Evolutionary conservation across 2,888 invertebrate genomes (phyloP), one percentile per base, ranked within the genome.

Genomic region (Calliopum simillimum): DNA sequence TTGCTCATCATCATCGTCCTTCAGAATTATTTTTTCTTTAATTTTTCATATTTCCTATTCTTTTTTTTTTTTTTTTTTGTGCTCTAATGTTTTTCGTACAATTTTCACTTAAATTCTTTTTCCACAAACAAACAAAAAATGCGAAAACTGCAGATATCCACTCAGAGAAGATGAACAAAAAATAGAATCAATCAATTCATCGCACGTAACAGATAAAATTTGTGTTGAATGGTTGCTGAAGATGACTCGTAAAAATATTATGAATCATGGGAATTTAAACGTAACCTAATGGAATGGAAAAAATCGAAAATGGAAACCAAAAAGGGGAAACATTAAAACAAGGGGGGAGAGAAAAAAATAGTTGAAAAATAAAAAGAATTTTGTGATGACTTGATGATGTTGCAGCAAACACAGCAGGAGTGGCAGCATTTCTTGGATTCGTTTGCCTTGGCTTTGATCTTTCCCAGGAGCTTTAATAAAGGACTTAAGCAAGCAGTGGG

Each of bases 181-280:
- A 11, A 21, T 25, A 4, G n/a, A 14, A 61, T 61, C 61, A 46
- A 61, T 61, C 61, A 61, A 61, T 61, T 61, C 61, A 13, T 21
- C 21, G 61, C 61, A 61, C 61, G 61, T 61, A 61, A 23, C 23
- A 44, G 61, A 61, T 61, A 61, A 61, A 46, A 61, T 61, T 61
- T 61, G 14, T 61, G 61, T 46, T 61, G 61, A 61, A 46, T 21
- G 44, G 19, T 16, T 61, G 13, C 61, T 61, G 61, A 33, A 46
- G 49, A 16, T 16, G 49, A 16, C n/a, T 8, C 56, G 33, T 58
- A 58, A 58, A 58, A 58, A 33, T 58, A 58, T 58, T 58, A 41
- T 33, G 56, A 33, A 58, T 41, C 56, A 25, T 16, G 25, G 56
- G 25, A 58, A 58, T 58, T 58, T 33, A 41, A 58, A 58, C n/a